These are phyloP conservation scores for Metacarcinus magister DNA, from an alignment of 2,888 invertebrate genomes.

Conservation along the genomic window DNA sequence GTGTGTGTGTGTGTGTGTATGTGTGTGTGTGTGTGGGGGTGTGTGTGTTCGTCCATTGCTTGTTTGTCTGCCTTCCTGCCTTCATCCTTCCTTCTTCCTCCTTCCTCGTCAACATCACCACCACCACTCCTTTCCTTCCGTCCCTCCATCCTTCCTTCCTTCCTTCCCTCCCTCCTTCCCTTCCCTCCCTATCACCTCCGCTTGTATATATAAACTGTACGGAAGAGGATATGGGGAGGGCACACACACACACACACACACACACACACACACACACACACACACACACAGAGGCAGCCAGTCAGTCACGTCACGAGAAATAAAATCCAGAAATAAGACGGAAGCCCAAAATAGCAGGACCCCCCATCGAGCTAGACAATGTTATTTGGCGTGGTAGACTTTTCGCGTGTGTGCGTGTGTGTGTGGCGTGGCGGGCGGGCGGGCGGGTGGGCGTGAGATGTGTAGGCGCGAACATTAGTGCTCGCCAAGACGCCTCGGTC, in stretches of 20 bases:
- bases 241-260: conserved; percentile 43
- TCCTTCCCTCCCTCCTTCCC: neutral
- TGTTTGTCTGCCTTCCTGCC: neutral
- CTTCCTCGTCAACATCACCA: neutral
- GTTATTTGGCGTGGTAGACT: neutral
- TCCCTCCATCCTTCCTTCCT: neutral
- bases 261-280: conserved; percentile 41
- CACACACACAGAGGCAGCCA: neutral
- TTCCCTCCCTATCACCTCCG: neutral
- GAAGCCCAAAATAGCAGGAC: neutral
- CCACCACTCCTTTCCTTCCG: neutral
- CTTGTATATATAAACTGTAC: neutral
- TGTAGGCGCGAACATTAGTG: conserved; percentile 48
- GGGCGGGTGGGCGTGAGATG: neutral
- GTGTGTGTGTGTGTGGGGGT: conserved; percentile 35
- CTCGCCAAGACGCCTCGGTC: conserved; percentile 39
- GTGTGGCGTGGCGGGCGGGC: neutral
- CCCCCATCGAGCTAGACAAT: neutral
- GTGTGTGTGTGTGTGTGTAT: conserved; percentile 4
- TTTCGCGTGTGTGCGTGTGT: conserved; percentile 5
- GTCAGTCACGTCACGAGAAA: neutral
- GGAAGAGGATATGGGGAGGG: neutral
- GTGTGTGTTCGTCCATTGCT: neutral
- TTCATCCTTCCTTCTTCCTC: neutral
- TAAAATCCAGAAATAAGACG: neutral